These are phyloP conservation scores for Phymanthus crucifer DNA, from an alignment of 92 coral and sea anemone genomes.

Conservation along the genomic window DNA sequence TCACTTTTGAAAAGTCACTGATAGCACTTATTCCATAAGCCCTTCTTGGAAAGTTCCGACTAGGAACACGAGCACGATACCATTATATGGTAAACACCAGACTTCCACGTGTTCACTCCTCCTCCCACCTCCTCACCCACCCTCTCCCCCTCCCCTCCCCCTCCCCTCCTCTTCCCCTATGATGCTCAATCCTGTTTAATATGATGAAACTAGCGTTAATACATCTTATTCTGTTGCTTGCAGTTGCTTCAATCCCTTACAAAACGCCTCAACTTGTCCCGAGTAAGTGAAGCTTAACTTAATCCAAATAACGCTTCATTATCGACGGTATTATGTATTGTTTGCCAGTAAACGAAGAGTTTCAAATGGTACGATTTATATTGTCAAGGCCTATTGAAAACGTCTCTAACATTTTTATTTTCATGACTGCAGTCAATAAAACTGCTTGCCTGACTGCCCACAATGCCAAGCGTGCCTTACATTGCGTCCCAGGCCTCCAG, in stretches of 20 bases:
- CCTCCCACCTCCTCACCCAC: too few species aligned
- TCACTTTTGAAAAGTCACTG: too few species aligned
- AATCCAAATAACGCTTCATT: background rate
- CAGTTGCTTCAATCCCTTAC: constrained; percentile 11
- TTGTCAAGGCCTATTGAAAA: background rate
- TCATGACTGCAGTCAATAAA: constrained; percentile 12
- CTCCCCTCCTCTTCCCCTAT: background rate
- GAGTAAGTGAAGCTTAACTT: background rate
- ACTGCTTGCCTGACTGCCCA: constrained; percentile 41
- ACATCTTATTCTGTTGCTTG: background rate
- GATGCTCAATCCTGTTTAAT: background rate
- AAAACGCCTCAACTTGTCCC: constrained; percentile 12
- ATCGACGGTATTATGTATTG: background rate
- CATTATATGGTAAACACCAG: background rate
- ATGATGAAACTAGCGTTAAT: background rate
- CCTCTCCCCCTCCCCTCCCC: background rate
- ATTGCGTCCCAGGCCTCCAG: constrained; percentile 51
- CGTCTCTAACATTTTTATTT: background rate
- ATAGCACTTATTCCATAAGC: too few species aligned
- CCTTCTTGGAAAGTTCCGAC: too few species aligned
- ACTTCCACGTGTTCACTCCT: background rate
- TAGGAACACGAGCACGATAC: too few species aligned
- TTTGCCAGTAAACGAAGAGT: background rate
- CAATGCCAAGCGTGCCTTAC: constrained; percentile 39
- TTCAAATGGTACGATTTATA: background rate